phyloP scores from a whole-genome alignment of 2,888 invertebrate species.

The Cantharis nigra region DNA sequence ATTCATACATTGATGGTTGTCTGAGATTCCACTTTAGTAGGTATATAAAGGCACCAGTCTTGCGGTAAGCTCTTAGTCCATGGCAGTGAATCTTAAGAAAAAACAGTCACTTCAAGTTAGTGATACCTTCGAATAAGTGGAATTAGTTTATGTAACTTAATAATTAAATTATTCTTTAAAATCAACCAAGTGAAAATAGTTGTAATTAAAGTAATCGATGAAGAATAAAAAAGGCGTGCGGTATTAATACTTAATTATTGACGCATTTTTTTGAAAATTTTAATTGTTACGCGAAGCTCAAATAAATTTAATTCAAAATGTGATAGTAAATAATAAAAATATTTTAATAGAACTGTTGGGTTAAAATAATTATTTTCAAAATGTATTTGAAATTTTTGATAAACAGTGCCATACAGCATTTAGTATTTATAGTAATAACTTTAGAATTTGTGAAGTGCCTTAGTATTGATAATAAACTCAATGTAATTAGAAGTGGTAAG shows the following conservation, averaged over 20 bases:
- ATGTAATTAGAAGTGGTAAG: slow-evolving; percentile 56
- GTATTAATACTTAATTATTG: not conserved
- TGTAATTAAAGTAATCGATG: not conserved
- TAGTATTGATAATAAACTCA: slow-evolving; percentile 56
- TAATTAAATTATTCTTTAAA: not conserved
- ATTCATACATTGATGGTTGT: slow-evolving; percentile 1
- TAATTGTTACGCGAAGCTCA: not conserved
- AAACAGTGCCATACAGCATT: not conserved
- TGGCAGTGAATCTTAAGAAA: not conserved
- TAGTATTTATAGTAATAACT: slow-evolving; percentile 15
- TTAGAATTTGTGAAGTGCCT: slow-evolving; percentile 44
- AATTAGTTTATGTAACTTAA: not conserved
- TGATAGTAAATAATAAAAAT: not conserved
- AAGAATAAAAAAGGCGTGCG: not conserved
- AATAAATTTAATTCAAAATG: not conserved
- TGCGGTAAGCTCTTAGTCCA: slow-evolving; percentile 4
- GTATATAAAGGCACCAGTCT: slow-evolving; percentile 8
- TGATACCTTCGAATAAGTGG: not conserved
- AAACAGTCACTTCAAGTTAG: not conserved
- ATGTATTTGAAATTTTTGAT: not conserved
- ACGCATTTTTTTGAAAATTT: not conserved
- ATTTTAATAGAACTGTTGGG: not conserved
- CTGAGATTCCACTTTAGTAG: slow-evolving; percentile 2
- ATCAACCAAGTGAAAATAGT: not conserved
- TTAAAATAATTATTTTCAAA: not conserved